These are phyloP conservation scores for Melanchra persicariae DNA, from an alignment of 2,888 invertebrate species.

Conservation along the genomic window DNA sequence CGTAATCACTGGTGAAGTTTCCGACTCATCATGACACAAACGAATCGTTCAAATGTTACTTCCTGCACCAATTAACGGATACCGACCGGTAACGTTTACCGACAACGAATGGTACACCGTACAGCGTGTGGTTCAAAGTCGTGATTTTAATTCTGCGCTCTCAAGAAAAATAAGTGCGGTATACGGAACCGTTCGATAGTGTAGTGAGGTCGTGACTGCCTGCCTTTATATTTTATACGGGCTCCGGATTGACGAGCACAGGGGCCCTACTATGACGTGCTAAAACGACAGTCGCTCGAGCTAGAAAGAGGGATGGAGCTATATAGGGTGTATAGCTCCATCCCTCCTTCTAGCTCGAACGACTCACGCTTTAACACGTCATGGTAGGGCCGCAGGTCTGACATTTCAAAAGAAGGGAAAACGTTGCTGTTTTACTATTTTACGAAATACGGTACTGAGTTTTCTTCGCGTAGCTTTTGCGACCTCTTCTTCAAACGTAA, in stretches of 20 bases:
- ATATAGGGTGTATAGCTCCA: too few relatives aligned
- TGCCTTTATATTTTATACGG: slow-evolving; percentile 56
- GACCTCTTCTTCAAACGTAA: slow-evolving; percentile 9
- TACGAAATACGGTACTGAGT: slow-evolving; percentile 38
- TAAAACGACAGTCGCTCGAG: too few relatives aligned
- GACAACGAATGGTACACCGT: slow-evolving; percentile 27
- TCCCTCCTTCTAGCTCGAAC: too few relatives aligned
- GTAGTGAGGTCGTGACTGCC: slow-evolving; percentile 65
- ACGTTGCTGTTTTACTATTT: slow-evolving; percentile 25
- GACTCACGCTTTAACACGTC: too few relatives aligned
- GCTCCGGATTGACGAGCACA: slow-evolving; percentile 46
- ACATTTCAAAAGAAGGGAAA: slow-evolving; percentile 53
- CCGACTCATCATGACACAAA: slow-evolving; percentile 38
- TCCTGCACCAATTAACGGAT: slow-evolving; percentile 33
- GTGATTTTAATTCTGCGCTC: slow-evolving; percentile 70
- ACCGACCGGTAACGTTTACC: slow-evolving; percentile 24
- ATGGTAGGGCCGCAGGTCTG: too few relatives aligned
- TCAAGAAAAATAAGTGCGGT: slow-evolving; percentile 67
- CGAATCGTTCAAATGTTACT: slow-evolving; percentile 28
- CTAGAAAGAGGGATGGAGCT: too few relatives aligned
- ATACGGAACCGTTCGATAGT: slow-evolving; percentile 63
- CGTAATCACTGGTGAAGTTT: slow-evolving; percentile 36
- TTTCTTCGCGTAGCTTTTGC: slow-evolving; percentile 7
- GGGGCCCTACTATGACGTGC: too few relatives aligned
- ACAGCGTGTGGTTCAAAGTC: slow-evolving; percentile 58